Percentiles rank a stretch among this genome's conserved stretches.
Conservation (phyloP, 2,888 invertebrate genomes). For the Tenthredo distinguenda region DNA sequence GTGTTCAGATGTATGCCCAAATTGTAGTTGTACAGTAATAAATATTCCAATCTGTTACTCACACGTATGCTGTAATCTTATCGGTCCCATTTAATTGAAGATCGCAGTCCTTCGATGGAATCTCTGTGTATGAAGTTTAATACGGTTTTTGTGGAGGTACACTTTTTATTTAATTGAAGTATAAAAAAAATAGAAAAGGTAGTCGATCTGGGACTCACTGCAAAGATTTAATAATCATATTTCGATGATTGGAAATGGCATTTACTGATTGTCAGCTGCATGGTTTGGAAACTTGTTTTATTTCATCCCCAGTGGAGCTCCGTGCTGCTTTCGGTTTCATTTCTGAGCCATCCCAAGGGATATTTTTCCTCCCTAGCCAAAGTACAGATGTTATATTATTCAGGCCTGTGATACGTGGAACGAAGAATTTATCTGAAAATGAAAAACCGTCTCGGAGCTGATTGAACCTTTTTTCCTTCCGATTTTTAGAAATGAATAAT, state of each 20-base stretch:
- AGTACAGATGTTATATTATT: background rate
- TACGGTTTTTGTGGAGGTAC: background rate
- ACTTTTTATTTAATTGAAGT: too few relatives aligned
- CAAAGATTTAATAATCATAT: background rate
- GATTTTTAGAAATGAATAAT: background rate
- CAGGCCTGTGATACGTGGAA: background rate
- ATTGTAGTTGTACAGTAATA: conserved; percentile 17
- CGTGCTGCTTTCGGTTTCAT: background rate
- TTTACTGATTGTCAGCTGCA: background rate
- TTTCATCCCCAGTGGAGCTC: background rate
- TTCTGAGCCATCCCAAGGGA: background rate
- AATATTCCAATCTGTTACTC: background rate
- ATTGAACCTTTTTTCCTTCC: background rate
- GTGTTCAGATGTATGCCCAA: conserved; percentile 1
- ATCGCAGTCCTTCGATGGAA: background rate
- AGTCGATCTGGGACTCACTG: too few relatives aligned
- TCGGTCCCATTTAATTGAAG: background rate
- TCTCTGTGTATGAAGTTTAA: background rate
- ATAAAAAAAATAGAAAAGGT: background rate
- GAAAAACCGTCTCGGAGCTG: background rate
- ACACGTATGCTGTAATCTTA: background rate
- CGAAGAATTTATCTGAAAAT: background rate
- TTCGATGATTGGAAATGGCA: background rate
- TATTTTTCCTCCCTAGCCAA: background rate
- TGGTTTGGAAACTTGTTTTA: background rate